These are phyloP conservation scores for Cryptocephalus moraei DNA, from an alignment of 2,888 invertebrate genomes.

Conservation along the genomic window DNA sequence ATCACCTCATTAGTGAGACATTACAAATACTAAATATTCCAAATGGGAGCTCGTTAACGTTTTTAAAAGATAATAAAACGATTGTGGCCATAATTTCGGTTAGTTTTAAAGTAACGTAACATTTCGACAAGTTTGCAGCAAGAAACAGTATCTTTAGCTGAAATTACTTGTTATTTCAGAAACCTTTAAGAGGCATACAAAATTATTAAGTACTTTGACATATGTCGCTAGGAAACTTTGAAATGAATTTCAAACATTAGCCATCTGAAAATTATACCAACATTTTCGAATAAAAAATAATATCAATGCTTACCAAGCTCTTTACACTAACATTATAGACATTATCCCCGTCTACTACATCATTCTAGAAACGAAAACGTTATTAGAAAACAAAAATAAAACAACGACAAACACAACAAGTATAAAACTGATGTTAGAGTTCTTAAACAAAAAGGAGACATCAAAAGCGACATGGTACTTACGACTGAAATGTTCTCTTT, in stretches of 20 bases:
- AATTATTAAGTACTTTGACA: too few species aligned
- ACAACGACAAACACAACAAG: constrained; percentile 4
- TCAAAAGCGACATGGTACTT: constrained; percentile 31
- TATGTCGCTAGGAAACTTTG: too few species aligned
- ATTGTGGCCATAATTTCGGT: background rate
- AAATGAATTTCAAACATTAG: constrained; percentile 9
- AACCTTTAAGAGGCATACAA: too few species aligned
- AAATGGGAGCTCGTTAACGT: too few species aligned
- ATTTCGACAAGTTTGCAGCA: too few species aligned
- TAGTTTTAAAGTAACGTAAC: background rate
- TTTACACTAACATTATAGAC: constrained; percentile 55
- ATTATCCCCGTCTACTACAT: constrained; percentile 33
- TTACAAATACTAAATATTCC: too few species aligned
- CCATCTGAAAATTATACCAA: constrained; percentile 5
- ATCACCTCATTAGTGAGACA: too few species aligned
- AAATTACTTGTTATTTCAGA: too few species aligned
- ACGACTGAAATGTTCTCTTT: constrained; percentile 61
- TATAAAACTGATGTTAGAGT: constrained; percentile 3
- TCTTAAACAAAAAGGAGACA: constrained; percentile 16
- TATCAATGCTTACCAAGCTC: constrained; percentile 46
- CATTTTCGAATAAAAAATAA: background rate
- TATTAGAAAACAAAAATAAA: constrained; percentile 3
- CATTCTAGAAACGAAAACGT: constrained; percentile 26
- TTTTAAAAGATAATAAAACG: constrained; percentile 2
- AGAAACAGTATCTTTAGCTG: too few species aligned